Conservation (phyloP, 2,888 invertebrate species). For the Drosophila cyrtoloma region DNA sequence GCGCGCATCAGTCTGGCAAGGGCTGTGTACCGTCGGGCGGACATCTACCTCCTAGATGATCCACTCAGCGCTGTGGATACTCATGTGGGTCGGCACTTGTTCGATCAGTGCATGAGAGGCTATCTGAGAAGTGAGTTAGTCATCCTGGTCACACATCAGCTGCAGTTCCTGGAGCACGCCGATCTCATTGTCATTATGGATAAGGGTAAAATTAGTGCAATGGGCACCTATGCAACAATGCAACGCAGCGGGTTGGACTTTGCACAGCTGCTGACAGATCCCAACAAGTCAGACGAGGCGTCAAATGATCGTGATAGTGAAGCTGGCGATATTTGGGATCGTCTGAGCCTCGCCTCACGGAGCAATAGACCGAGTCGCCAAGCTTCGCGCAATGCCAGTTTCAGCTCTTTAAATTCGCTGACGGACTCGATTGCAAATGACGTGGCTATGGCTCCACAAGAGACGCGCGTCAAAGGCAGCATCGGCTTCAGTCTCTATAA, state of each 20-base stretch:
- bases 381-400: conserved; percentile 80
- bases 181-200: conserved; percentile 86
- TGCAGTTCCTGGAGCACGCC: conserved; percentile 90
- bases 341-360: conserved; percentile 47
- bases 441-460: conserved; percentile 86
- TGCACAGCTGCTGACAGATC: conserved; percentile 88
- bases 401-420: conserved; percentile 86
- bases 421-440: conserved; percentile 82
- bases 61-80: conserved; percentile 96
- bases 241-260: conserved; percentile 91
- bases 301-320: conserved; percentile 68
- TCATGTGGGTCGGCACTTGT: conserved; percentile 94
- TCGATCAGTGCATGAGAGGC: conserved; percentile 87
- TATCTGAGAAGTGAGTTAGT: conserved; percentile 88
- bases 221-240: conserved; percentile 90
- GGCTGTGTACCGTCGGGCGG: conserved; percentile 93
- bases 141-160: conserved; percentile 92
- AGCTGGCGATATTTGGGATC: conserved; percentile 49
- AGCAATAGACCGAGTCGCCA: conserved; percentile 70
- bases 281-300: conserved; percentile 84
- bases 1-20: conserved; percentile 95
- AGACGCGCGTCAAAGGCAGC: conserved; percentile 88
- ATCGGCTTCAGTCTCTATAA: conserved; percentile 87
- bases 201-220: conserved; percentile 84
- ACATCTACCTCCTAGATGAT: conserved; percentile 95